phyloP scores from a whole-genome alignment of 2,888 invertebrate genomes.

The Amiota communis region DNA sequence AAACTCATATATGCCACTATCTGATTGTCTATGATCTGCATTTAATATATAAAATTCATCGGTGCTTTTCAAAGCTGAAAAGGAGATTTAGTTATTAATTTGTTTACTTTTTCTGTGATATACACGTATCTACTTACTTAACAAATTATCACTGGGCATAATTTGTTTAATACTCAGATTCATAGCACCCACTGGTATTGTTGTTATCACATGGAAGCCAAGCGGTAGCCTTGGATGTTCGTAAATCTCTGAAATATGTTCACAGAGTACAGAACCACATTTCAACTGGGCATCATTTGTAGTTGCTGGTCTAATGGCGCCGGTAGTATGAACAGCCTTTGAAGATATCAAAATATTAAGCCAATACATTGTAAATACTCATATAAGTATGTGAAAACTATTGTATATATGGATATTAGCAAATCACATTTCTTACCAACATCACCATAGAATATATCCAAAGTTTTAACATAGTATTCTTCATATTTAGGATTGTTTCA shows the following conservation, averaged over 20 bases:
- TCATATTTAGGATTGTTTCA: background rate
- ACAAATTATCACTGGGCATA: constrained; percentile 83
- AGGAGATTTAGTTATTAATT: background rate
- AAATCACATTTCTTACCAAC: background rate
- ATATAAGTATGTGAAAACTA: too few relatives aligned
- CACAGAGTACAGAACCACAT: constrained; percentile 77
- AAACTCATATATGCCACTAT: constrained; percentile 81
- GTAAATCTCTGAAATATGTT: constrained; percentile 86
- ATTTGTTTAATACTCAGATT: constrained; percentile 88
- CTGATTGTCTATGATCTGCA: constrained; percentile 84
- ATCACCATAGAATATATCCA: constrained; percentile 26
- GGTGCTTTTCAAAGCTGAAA: constrained; percentile 81
- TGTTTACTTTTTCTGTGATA: constrained; percentile 13
- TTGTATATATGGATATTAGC: too few relatives aligned
- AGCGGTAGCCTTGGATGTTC: constrained; percentile 83
- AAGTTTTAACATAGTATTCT: constrained; percentile 39
- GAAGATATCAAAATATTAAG: background rate
- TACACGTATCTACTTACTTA: constrained; percentile 78
- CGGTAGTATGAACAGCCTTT: constrained; percentile 68
- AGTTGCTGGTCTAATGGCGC: constrained; percentile 66
- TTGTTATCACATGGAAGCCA: constrained; percentile 87
- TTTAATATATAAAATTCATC: constrained; percentile 88
- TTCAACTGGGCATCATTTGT: constrained; percentile 64
- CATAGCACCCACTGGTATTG: constrained; percentile 88
- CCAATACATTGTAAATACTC: background rate